Conservation (phyloP, 2,888 invertebrate species). For the Parnassius mnemosyne region DNA sequence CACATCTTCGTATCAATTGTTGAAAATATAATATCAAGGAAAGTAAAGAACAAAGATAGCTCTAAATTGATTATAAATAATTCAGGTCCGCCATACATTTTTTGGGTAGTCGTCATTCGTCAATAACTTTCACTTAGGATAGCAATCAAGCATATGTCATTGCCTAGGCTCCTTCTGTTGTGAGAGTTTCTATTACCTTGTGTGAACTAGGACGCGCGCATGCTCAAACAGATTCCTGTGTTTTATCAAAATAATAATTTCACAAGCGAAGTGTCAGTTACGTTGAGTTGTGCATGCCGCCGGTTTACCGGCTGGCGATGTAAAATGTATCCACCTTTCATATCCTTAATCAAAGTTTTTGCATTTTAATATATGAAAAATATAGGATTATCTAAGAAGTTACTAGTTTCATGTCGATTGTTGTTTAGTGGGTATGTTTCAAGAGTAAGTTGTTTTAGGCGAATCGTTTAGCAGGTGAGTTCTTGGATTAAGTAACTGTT, state of each 20-base stretch:
- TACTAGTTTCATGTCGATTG: slow-evolving; percentile 64
- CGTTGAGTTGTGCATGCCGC: slow-evolving; percentile 57
- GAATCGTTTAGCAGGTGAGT: slow-evolving; percentile 47
- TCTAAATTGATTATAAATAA: slow-evolving; percentile 5
- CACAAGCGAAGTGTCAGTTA: slow-evolving; percentile 57
- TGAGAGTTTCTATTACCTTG: slow-evolving; percentile 41
- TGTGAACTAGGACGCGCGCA: slow-evolving; percentile 58
- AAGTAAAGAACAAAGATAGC: neutral
- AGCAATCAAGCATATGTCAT: slow-evolving; percentile 40
- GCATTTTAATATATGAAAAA: slow-evolving; percentile 43
- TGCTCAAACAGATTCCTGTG: slow-evolving; percentile 46
- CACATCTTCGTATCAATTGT: slow-evolving; percentile 12
- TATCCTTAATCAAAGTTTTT: slow-evolving; percentile 38
- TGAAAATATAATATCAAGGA: slow-evolving; percentile 5
- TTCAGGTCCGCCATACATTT: slow-evolving; percentile 7
- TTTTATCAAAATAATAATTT: slow-evolving; percentile 56
- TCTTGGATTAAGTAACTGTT: slow-evolving; percentile 29
- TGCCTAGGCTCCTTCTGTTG: slow-evolving; percentile 36
- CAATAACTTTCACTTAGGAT: slow-evolving; percentile 2
- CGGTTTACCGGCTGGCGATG: slow-evolving; percentile 60
- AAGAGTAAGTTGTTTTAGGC: slow-evolving; percentile 48
- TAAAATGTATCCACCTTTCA: slow-evolving; percentile 47
- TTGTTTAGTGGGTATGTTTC: slow-evolving; percentile 59
- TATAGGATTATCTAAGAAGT: slow-evolving; percentile 37
- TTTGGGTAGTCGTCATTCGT: neutral